These are phyloP conservation scores for Rhizomys pruinosus DNA, from an alignment of 2,113 vertebrate genomes.

Conservation along the genomic window DNA sequence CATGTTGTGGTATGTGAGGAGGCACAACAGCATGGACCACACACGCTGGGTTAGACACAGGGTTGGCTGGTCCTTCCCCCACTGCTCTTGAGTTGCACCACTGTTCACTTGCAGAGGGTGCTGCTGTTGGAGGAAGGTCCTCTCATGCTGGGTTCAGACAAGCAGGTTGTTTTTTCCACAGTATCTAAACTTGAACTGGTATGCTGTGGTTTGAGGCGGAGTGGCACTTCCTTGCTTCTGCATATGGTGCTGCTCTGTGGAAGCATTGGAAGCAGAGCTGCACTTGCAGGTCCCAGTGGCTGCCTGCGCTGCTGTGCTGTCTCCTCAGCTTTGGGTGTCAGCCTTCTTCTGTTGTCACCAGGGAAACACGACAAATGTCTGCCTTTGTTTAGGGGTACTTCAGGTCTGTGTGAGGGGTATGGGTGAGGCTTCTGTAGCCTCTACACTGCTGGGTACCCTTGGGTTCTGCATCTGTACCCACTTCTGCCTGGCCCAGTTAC, in stretches of 20 bases:
- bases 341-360: background rate
- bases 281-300: background rate
- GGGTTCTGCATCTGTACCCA: too few relatives aligned
- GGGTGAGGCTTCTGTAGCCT: too few relatives aligned
- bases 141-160: fast-evolving
- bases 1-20: background rate
- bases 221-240: background rate
- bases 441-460: too few relatives aligned
- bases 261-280: background rate
- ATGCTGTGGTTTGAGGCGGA: background rate
- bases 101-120: fast-evolving
- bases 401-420: too few relatives aligned
- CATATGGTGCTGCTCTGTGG: too few relatives aligned
- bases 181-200: background rate
- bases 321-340: background rate
- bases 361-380: background rate
- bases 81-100: fast-evolving
- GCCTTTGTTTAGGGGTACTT: background rate
- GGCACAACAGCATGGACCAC: background rate
- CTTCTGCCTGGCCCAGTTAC: too few relatives aligned
- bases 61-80: background rate
- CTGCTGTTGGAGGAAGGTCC: fast-evolving
- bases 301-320: fast-evolving
- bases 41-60: background rate
- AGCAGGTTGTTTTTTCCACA: background rate